Percentiles rank a stretch among this genome's conserved stretches.
Evolutionary conservation across 2,113 vertebrate species (phyloP).

Genomic region (Clarias gariepinus): DNA sequence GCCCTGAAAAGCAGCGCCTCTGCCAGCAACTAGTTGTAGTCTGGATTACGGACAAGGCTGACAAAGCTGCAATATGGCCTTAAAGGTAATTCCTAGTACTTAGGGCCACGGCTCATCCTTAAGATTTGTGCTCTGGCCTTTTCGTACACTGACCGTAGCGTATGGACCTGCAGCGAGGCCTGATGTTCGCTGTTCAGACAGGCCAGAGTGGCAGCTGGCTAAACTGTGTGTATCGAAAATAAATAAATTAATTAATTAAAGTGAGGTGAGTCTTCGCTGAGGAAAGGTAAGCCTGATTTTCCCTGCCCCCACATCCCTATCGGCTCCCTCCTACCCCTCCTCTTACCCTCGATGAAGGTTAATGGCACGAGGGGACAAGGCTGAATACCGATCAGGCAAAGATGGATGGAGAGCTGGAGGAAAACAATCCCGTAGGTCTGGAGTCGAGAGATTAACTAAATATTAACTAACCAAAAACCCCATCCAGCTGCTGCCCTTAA

Average conservation of each 20-base stretch:
- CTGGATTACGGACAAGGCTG: slow-evolving; percentile 43
- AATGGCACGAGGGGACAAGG: slow-evolving; percentile 73
- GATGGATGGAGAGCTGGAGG: slow-evolving; percentile 77
- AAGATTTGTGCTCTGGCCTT: slow-evolving; percentile 6
- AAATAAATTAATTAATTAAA: background rate
- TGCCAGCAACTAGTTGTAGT: slow-evolving; percentile 39
- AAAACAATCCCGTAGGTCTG: slow-evolving; percentile 75
- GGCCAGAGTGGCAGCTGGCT: slow-evolving; percentile 25
- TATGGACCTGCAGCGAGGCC: slow-evolving; percentile 41
- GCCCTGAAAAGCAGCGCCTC: background rate
- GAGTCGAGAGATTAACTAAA: slow-evolving; percentile 82
- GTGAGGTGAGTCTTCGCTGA: slow-evolving; percentile 35
- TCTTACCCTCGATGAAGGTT: slow-evolving; percentile 68
- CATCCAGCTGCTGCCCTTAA: slow-evolving; percentile 55
- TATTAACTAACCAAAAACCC: slow-evolving; percentile 76
- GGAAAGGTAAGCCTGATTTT: slow-evolving; percentile 41
- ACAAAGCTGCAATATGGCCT: slow-evolving; percentile 42
- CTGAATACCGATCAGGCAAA: slow-evolving; percentile 78
- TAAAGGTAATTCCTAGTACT: slow-evolving; percentile 39
- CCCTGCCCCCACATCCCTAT: slow-evolving; percentile 31
- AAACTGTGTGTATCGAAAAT: slow-evolving; percentile 31
- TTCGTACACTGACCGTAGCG: slow-evolving; percentile 28
- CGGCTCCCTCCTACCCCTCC: slow-evolving; percentile 26
- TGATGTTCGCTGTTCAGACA: slow-evolving; percentile 30
- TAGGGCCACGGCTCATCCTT: slow-evolving; percentile 8